Conservation (phyloP, 2,113 vertebrate species). For the Cricetomys ansorgei region DNA sequence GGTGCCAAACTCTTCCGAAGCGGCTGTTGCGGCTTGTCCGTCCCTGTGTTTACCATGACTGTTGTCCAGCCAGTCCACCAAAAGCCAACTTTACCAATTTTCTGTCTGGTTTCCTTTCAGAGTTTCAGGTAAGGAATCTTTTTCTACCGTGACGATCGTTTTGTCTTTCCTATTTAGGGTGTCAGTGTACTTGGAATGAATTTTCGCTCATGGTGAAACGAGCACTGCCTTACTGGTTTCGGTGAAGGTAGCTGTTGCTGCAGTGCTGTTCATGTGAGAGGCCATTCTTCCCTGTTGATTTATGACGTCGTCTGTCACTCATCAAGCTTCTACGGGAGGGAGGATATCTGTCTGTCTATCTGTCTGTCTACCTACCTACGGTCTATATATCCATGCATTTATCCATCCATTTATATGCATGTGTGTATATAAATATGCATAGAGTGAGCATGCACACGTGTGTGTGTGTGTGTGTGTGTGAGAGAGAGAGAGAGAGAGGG, state of each 20-base stretch:
- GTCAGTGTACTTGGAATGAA: slow-evolving; percentile 43
- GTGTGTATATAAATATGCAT: not conserved
- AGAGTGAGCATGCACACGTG: not conserved
- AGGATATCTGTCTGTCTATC: not conserved
- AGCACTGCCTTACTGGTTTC: not conserved
- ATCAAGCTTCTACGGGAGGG: not conserved
- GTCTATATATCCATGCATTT: not conserved
- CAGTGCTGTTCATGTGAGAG: not conserved
- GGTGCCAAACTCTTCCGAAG: slow-evolving; percentile 1
- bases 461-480: not conserved
- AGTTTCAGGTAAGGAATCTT: slow-evolving; percentile 42
- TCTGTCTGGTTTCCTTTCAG: not conserved
- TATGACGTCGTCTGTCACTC: not conserved
- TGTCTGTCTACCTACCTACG: not conserved
- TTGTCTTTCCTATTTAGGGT: slow-evolving; percentile 1
- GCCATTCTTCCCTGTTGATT: not conserved
- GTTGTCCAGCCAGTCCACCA: slow-evolving; percentile 54
- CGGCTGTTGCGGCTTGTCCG: slow-evolving; percentile 50
- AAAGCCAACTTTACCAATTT: slow-evolving; percentile 42
- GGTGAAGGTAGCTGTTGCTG: not conserved
- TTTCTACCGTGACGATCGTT: slow-evolving; percentile 29
- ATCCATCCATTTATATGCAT: too few species aligned
- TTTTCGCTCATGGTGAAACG: not conserved
- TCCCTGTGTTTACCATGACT: slow-evolving; percentile 7
- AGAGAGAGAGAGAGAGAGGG: not conserved